Percentiles rank a stretch among this genome's conserved stretches.
Evolutionary conservation across 2,888 invertebrate genomes (phyloP).

Genomic region (Onchidella celtica): DNA sequence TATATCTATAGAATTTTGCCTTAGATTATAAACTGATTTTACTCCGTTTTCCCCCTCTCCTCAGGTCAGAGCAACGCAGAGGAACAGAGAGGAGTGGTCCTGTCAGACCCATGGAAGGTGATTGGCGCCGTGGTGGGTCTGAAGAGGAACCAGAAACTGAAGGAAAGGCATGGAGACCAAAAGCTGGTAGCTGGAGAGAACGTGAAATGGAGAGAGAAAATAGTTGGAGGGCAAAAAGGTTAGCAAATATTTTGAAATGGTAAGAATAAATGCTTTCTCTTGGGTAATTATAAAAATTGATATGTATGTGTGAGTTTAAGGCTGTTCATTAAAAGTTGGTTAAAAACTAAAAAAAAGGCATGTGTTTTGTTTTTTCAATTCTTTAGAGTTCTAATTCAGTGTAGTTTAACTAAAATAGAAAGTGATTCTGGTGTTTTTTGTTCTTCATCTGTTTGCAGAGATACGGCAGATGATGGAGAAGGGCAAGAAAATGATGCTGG

Average conservation of each 20-base stretch:
- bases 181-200: conserved; percentile 74
- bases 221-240: conserved; percentile 64
- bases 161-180: conserved; percentile 54
- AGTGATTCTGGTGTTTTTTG: too few relatives aligned
- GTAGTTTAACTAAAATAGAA: too few relatives aligned
- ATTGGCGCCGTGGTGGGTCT: conserved; percentile 47
- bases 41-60: background rate
- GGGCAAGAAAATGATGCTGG: conserved; percentile 15
- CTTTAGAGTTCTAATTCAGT: too few relatives aligned
- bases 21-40: too few relatives aligned
- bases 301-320: too few relatives aligned
- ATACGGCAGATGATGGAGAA: too few relatives aligned
- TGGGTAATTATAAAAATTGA: background rate
- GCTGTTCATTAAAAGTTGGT: too few relatives aligned
- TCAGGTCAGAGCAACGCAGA: conserved; percentile 14
- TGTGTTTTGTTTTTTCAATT: too few relatives aligned
- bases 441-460: too few relatives aligned
- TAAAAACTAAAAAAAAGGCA: too few relatives aligned
- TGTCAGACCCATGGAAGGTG: conserved; percentile 27
- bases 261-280: background rate
- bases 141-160: conserved; percentile 48
- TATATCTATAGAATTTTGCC: too few relatives aligned
- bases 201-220: conserved; percentile 72
- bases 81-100: background rate
- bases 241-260: background rate